Evolutionary conservation across 2,797 vertebrate genomes (phyloP).

Genomic region (Gymnothorax javanicus): DNA sequence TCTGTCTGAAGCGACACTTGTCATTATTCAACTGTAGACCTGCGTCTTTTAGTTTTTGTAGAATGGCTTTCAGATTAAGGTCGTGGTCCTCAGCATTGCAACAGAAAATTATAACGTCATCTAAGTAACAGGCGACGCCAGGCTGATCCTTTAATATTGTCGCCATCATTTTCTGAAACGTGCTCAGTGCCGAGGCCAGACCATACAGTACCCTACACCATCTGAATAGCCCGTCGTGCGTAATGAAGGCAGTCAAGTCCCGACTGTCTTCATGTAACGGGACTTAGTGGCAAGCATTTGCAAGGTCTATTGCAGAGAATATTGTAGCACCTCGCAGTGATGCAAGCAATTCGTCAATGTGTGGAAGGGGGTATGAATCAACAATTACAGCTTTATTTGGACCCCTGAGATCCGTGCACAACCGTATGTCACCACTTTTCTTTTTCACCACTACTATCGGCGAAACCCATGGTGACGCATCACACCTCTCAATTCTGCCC

Average conservation of each 20-base stretch:
- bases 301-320: slow-evolving; percentile 24
- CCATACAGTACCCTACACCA: not conserved
- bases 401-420: too few species aligned
- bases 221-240: slow-evolving; percentile 12
- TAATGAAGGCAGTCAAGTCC: slow-evolving; percentile 24
- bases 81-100: not conserved
- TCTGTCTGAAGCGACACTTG: not conserved
- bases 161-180: slow-evolving; percentile 16
- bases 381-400: too few species aligned
- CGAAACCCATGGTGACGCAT: too few species aligned
- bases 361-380: not conserved
- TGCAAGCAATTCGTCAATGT: slow-evolving; percentile 3
- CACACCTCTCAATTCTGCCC: too few species aligned
- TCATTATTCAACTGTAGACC: not conserved
- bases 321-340: slow-evolving; percentile 18
- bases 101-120: not conserved
- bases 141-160: not conserved
- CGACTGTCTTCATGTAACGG: slow-evolving; percentile 18
- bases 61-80: not conserved
- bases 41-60: not conserved
- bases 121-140: not conserved
- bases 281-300: slow-evolving; percentile 23
- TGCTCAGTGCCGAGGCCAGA: not conserved
- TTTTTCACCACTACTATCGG: too few species aligned
- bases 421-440: too few species aligned